Conservation (phyloP, 1,140 invertebrate species). For the Lithobius niger region DNA sequence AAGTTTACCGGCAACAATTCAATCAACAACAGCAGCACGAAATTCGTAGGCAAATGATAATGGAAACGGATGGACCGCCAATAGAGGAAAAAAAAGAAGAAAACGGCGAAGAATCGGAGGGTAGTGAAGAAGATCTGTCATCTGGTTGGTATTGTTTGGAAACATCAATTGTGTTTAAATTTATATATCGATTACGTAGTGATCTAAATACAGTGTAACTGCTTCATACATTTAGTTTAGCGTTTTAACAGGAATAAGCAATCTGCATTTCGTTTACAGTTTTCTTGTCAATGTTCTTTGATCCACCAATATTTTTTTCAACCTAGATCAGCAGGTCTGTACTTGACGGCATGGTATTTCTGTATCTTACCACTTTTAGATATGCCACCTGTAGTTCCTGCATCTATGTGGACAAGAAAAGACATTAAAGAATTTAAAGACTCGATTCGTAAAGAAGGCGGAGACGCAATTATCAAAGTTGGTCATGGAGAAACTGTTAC, state of each 20-base stretch:
- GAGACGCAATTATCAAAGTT: slow-evolving; percentile 87
- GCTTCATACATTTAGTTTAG: too few species aligned
- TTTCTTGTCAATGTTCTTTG: too few species aligned
- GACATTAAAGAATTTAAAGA: slow-evolving; percentile 87
- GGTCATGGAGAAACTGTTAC: slow-evolving; percentile 96
- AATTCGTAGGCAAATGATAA: not conserved
- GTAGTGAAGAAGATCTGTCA: not conserved
- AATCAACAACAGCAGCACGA: slow-evolving; percentile 18
- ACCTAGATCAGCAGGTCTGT: too few species aligned
- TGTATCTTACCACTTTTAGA: not conserved
- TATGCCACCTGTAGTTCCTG: slow-evolving; percentile 44
- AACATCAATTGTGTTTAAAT: too few species aligned
- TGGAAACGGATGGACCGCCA: slow-evolving; percentile 13
- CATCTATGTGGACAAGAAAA: slow-evolving; percentile 88
- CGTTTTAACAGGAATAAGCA: too few species aligned
- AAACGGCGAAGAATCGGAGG: slow-evolving; percentile 4
- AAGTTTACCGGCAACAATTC: slow-evolving; percentile 48
- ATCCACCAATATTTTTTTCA: too few species aligned
- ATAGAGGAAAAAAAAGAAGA: slow-evolving; percentile 17
- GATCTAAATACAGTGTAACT: too few species aligned
- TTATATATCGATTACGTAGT: too few species aligned
- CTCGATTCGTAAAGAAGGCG: slow-evolving; percentile 63
- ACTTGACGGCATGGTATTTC: too few species aligned
- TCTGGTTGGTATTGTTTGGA: slow-evolving; percentile 4
- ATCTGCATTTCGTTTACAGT: too few species aligned